Percentiles rank a stretch among this genome's conserved stretches.
Evolutionary conservation across 2,888 invertebrate genomes (phyloP).

Genomic region (Venustoraphidia nigricollis): DNA sequence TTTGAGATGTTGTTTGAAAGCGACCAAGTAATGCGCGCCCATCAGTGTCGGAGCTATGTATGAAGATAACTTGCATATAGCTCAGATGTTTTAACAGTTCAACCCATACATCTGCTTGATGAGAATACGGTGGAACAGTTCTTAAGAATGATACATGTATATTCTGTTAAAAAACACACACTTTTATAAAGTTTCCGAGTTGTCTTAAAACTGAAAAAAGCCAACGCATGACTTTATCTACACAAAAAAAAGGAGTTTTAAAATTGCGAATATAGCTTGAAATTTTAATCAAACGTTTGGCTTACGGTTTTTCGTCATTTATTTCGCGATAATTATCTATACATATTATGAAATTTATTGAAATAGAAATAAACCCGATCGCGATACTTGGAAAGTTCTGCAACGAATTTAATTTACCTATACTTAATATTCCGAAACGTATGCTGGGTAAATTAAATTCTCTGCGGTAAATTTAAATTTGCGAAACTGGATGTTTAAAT

Average conservation of each 20-base stretch:
- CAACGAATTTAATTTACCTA: too few relatives aligned
- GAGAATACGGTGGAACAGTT: conserved; percentile 96
- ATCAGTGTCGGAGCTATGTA: conserved; percentile 92
- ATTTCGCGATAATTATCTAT: too few relatives aligned
- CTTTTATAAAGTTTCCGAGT: neutral
- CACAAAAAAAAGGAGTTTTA: too few relatives aligned
- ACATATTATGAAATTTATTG: too few relatives aligned
- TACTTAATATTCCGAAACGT: too few relatives aligned
- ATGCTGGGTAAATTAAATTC: too few relatives aligned
- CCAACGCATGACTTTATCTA: too few relatives aligned
- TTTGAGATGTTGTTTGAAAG: conserved; percentile 88
- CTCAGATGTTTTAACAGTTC: conserved; percentile 83
- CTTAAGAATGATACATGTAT: conserved; percentile 94
- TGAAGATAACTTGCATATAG: conserved; percentile 85
- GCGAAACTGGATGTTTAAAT: too few relatives aligned
- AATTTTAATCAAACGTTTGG: neutral
- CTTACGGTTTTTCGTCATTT: neutral
- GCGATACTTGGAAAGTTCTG: too few relatives aligned
- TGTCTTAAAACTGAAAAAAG: neutral
- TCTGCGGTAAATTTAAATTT: too few relatives aligned
- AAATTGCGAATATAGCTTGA: conserved; percentile 1
- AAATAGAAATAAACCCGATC: too few relatives aligned
- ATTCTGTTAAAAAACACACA: conserved; percentile 42
- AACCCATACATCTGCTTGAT: conserved; percentile 97
- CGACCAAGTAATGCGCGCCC: conserved; percentile 83